These are phyloP conservation scores for Chromobotia macracanthus DNA, from an alignment of 2,797 vertebrate genomes.

Conservation along the genomic window DNA sequence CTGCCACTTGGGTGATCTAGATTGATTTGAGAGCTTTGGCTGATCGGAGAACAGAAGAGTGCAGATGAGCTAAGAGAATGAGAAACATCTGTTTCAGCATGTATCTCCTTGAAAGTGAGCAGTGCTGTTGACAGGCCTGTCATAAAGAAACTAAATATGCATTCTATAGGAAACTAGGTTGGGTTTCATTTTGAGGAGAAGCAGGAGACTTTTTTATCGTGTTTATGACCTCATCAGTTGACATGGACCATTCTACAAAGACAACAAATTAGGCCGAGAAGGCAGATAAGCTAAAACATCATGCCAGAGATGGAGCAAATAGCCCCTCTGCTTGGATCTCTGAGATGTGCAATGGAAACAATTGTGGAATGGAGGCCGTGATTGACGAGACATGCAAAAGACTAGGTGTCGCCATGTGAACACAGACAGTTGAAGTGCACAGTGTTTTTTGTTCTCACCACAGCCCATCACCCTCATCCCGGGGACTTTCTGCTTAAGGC, in stretches of 20 bases:
- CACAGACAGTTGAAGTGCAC: constrained; percentile 49
- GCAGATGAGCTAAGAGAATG: constrained; percentile 55
- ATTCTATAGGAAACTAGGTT: constrained; percentile 39
- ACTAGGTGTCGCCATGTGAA: constrained; percentile 37
- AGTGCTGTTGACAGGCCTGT: constrained; percentile 24
- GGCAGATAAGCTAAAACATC: constrained; percentile 33
- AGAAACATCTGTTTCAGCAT: constrained; percentile 49
- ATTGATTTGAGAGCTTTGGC: constrained; percentile 62
- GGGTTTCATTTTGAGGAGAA: constrained; percentile 41
- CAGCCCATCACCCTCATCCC: constrained; percentile 82
- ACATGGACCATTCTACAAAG: background rate
- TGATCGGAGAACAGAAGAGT: constrained; percentile 59
- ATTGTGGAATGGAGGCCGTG: background rate
- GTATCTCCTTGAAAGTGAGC: constrained; percentile 36
- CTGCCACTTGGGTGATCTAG: constrained; percentile 59
- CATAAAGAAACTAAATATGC: constrained; percentile 50
- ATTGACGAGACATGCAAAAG: constrained; percentile 21
- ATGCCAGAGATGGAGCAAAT: background rate
- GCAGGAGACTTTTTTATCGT: constrained; percentile 13
- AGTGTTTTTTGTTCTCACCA: constrained; percentile 65
- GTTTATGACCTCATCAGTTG: constrained; percentile 22
- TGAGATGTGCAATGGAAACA: background rate
- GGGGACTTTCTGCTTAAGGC: constrained; percentile 82
- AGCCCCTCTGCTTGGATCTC: background rate
- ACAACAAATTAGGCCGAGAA: constrained; percentile 28